Conservation (phyloP, 2,797 vertebrate genomes). For the Phataginus tricuspis region DNA sequence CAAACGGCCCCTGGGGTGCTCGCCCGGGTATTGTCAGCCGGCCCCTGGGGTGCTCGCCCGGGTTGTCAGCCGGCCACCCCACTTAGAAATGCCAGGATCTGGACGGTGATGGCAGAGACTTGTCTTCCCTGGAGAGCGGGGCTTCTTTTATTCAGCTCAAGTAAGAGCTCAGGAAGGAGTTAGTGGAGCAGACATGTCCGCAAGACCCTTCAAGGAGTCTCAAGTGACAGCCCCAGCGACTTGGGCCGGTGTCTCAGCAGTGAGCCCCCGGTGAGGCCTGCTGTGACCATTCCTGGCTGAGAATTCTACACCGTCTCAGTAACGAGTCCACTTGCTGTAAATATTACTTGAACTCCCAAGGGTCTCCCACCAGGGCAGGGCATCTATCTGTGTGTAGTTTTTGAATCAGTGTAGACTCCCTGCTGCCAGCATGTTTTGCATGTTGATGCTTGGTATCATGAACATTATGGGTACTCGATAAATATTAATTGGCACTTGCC, state of each 20-base stretch:
- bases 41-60: accelerated
- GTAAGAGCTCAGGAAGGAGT: not conserved
- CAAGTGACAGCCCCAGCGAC: accelerated
- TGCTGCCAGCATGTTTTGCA: not conserved
- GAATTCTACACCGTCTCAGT: accelerated
- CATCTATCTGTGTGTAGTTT: not conserved
- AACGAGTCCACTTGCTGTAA: not conserved
- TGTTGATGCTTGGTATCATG: not conserved
- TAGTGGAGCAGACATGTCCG: not conserved
- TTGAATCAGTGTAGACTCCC: not conserved
- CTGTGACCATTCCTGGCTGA: accelerated
- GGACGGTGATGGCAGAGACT: not conserved
- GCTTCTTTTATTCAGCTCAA: not conserved
- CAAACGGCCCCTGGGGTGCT: accelerated
- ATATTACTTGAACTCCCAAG: accelerated
- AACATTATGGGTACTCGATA: not conserved
- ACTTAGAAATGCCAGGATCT: accelerated
- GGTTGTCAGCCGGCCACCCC: not conserved
- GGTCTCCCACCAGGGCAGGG: not conserved
- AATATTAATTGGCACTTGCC: conserved; percentile 25
- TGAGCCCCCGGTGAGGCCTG: not conserved
- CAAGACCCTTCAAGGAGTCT: not conserved
- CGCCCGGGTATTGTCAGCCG: not conserved
- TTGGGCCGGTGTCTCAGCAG: too few species aligned
- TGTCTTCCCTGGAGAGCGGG: not conserved